phyloP scores from a whole-genome alignment of 2,888 invertebrate species.

The Lypha dubia region DNA sequence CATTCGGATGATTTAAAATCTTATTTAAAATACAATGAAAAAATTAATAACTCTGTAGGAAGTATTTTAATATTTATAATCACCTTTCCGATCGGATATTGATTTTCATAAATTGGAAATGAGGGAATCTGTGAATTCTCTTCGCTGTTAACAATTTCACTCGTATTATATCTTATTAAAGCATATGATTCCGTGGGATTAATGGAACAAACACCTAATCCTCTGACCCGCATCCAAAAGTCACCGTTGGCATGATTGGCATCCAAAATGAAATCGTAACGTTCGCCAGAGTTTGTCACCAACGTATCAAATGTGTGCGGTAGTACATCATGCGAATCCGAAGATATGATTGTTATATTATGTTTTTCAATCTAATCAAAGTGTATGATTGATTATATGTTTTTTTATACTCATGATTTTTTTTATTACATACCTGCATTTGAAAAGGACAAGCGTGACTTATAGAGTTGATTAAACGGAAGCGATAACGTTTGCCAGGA shows the following conservation, averaged over 20 bases:
- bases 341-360: conserved; percentile 78
- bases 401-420: neutral
- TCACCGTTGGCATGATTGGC: conserved; percentile 81
- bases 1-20: conserved; percentile 76
- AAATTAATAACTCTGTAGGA: conserved; percentile 27
- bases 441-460: conserved; percentile 80
- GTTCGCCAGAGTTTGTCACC: conserved; percentile 83
- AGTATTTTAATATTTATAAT: conserved; percentile 26
- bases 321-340: conserved; percentile 79
- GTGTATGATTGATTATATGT: too few species aligned
- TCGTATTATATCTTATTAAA: conserved; percentile 74
- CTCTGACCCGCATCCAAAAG: conserved; percentile 77
- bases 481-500: conserved; percentile 79
- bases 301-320: conserved; percentile 77
- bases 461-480: conserved; percentile 80
- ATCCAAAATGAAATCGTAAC: conserved; percentile 84
- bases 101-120: conserved; percentile 59
- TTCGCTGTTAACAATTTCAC: neutral
- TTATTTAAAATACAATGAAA: neutral
- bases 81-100: conserved; percentile 60
- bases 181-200: conserved; percentile 76
- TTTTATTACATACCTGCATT: conserved; percentile 76
- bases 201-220: conserved; percentile 75
- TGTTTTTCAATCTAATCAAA: conserved; percentile 75
- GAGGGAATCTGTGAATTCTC: conserved; percentile 45